A percentile compares a stretch with the other conserved stretches of the same genome.
Conservation (phyloP, 1,140 invertebrate species). For the Eupristina koningsbergeri region DNA sequence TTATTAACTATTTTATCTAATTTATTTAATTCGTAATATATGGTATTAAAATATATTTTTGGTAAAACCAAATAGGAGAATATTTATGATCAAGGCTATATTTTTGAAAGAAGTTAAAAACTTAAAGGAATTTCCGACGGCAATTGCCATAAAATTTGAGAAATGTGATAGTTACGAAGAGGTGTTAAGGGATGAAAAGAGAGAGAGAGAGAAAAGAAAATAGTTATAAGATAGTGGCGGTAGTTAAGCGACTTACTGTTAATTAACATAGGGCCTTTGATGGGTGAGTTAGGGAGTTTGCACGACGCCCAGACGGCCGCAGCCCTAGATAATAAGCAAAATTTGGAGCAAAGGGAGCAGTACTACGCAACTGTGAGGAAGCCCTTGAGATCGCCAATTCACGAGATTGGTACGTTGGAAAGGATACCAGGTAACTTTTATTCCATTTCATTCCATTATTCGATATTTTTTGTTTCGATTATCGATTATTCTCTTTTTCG, state of each 20-base stretch:
- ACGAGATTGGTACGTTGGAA: conserved; percentile 72
- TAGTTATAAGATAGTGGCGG: conserved; percentile 6
- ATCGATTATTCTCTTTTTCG: not conserved
- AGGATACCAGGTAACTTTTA: conserved; percentile 72
- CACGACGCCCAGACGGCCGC: conserved; percentile 72
- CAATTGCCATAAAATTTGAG: too few relatives aligned
- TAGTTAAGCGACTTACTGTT: conserved; percentile 27
- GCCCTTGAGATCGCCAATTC: conserved; percentile 72
- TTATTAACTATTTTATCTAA: too few relatives aligned
- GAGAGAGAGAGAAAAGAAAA: not conserved
- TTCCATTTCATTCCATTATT: conserved; percentile 36
- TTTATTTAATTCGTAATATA: too few relatives aligned
- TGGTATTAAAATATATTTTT: too few relatives aligned
- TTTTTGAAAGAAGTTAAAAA: too few relatives aligned
- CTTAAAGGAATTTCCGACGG: too few relatives aligned
- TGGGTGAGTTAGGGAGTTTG: conserved; percentile 70
- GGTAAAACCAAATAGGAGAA: too few relatives aligned
- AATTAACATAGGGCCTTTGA: conserved; percentile 66
- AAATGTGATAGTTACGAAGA: too few relatives aligned
- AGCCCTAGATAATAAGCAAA: conserved; percentile 75
- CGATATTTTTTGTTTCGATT: not conserved
- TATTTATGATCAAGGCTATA: too few relatives aligned
- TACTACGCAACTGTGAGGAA: conserved; percentile 76
- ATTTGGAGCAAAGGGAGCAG: conserved; percentile 75
- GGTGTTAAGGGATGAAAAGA: too few relatives aligned